These are phyloP conservation scores for Vespertilio murinus DNA, from an alignment of 2,797 vertebrate species.

Conservation along the genomic window DNA sequence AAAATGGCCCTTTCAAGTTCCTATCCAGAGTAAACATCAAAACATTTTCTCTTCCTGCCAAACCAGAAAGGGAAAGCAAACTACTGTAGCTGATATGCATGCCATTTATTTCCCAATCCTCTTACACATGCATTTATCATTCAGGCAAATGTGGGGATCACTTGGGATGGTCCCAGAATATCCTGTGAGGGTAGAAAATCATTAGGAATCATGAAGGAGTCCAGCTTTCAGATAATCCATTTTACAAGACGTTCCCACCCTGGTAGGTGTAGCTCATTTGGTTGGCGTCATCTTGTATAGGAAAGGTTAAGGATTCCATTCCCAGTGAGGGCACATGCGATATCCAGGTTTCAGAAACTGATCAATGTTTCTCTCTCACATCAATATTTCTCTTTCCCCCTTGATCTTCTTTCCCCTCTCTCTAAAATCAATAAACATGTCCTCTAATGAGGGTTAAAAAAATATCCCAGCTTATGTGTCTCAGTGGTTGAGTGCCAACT, in stretches of 20 bases:
- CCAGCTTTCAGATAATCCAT: not conserved
- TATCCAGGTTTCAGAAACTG: not conserved
- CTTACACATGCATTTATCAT: not conserved
- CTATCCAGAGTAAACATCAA: conserved; percentile 33
- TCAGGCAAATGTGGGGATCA: not conserved
- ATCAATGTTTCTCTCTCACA: not conserved
- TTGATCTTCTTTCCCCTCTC: not conserved
- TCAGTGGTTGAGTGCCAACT: not conserved
- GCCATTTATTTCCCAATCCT: not conserved
- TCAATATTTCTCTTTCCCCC: not conserved
- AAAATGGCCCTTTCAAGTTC: conserved; percentile 25
- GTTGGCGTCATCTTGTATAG: not conserved
- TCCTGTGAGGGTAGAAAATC: not conserved
- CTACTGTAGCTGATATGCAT: not conserved
- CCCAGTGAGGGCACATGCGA: not conserved
- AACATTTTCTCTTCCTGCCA: conserved; percentile 41
- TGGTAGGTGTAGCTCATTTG: not conserved
- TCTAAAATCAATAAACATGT: not conserved
- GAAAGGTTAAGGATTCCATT: not conserved
- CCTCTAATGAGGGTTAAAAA: too few species aligned
- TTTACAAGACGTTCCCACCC: not conserved
- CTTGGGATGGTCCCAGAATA: not conserved
- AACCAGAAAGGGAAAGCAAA: not conserved
- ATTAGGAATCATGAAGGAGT: not conserved
- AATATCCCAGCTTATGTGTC: too few species aligned